These are phyloP conservation scores for Philereme transversata DNA, from an alignment of 2,888 invertebrate species.

Conservation along the genomic window DNA sequence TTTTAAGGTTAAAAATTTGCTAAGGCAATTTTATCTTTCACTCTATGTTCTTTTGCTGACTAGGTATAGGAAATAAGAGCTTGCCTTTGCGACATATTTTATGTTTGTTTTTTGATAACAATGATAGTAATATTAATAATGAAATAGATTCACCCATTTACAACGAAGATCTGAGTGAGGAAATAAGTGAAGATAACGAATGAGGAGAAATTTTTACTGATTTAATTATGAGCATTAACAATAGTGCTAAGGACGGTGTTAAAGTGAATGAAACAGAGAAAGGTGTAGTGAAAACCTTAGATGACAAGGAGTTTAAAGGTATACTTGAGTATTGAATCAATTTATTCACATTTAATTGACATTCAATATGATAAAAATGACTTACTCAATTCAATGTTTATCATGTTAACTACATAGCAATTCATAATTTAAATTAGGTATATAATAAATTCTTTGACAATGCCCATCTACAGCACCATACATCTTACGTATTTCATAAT, in stretches of 20 bases:
- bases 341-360: not conserved
- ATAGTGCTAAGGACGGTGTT: conserved; percentile 6
- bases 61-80: not conserved
- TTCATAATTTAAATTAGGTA: too few relatives aligned
- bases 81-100: not conserved
- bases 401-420: too few relatives aligned
- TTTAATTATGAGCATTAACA: conserved; percentile 28
- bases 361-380: too few relatives aligned
- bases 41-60: not conserved
- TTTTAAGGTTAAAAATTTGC: too few relatives aligned
- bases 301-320: conserved; percentile 31
- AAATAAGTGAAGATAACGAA: conserved; percentile 21
- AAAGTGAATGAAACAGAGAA: conserved; percentile 8
- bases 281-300: conserved; percentile 22
- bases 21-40: too few relatives aligned
- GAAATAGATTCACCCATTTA: conserved; percentile 11
- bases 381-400: too few relatives aligned
- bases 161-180: conserved; percentile 5
- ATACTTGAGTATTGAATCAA: not conserved
- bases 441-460: too few relatives aligned
- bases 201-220: conserved; percentile 10
- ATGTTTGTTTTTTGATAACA: conserved; percentile 31
- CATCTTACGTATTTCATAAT: too few relatives aligned
- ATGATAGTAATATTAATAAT: conserved; percentile 13
- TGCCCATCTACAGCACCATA: too few relatives aligned